A percentile compares a stretch with the other conserved stretches of the same genome.
Evolutionary conservation across 2,113 vertebrate species (phyloP).

Genomic region (Picathartes gymnocephalus): DNA sequence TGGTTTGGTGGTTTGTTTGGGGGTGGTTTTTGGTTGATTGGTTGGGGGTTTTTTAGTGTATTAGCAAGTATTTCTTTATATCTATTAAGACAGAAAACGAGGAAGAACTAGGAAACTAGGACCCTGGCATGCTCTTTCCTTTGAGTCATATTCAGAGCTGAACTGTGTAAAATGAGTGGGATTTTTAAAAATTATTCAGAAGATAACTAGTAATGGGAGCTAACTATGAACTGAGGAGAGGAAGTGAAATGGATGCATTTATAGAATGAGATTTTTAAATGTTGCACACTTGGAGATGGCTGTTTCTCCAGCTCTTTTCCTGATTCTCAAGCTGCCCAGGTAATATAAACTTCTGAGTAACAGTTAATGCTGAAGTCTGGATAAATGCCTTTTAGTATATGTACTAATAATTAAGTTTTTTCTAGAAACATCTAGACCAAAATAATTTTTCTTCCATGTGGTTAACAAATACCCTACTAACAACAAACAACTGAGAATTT

Average conservation of each 20-base stretch:
- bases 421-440: not conserved
- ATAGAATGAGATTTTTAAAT: not conserved
- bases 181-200: not conserved
- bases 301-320: not conserved
- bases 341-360: not conserved
- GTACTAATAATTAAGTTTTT: not conserved
- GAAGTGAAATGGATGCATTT: not conserved
- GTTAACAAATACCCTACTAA: not conserved
- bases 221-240: not conserved
- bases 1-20: not conserved
- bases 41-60: not conserved
- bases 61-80: fast-evolving
- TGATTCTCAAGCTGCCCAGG: not conserved
- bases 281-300: not conserved
- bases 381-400: not conserved
- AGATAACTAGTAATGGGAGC: not conserved
- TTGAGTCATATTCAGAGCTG: not conserved
- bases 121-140: not conserved
- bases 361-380: not conserved
- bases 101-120: not conserved
- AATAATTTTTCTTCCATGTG: not conserved
- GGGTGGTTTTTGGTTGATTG: not conserved
- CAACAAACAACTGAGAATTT: not conserved
- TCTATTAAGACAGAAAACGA: not conserved
- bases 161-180: not conserved